Evolutionary conservation across 2,888 invertebrate genomes (phyloP), one percentile per base, ranked within the genome.

Genomic region (Cryptocephalus moraei): DNA sequence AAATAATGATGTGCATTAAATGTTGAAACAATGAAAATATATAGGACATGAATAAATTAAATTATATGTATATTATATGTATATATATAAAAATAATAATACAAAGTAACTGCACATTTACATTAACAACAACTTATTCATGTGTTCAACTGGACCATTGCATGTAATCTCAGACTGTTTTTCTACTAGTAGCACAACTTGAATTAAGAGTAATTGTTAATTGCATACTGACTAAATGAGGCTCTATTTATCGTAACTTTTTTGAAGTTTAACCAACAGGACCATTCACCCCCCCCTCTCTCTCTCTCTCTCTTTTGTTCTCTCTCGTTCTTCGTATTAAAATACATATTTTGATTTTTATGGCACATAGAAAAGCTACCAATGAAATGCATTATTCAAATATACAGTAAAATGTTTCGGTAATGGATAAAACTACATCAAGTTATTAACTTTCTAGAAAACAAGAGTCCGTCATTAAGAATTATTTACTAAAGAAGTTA

Each of bases 1-100:
- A 71, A 71, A 70, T 70, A 66, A 69, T 68, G 58, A 64, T 66
- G 69, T 71, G 70, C 69, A 68, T 65, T 50, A 43, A 67, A 64
- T 43, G 54, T 52, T 57, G 56, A 60, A 62, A 56, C 56, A 62
- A 64, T 56, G 51, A 57, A 61, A 56, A 53, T 59, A 60, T 58
- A 60, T 49, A 50, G 52, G 58, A 57, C 52, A 56, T 54, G 49
- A 62, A 63, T 62, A 62, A 63, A 64, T 63, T 56, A 64, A 54
- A 54, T 57, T 32, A 42, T 32, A 40, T 40, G 22, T 22, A 22
- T 22, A 22, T 22, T 22, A 22, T 36, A 40, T 40, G 40, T 40
- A 39, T 39, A 40, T 54, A 54, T 57, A 58, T 50, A 59, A 58
- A 56, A 57, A 56, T 51, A 53, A 56, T 49, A 53, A 52, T 54